Evolutionary conservation across 2,888 invertebrate species (phyloP).

Genomic region (Lasioglossum lativentre): DNA sequence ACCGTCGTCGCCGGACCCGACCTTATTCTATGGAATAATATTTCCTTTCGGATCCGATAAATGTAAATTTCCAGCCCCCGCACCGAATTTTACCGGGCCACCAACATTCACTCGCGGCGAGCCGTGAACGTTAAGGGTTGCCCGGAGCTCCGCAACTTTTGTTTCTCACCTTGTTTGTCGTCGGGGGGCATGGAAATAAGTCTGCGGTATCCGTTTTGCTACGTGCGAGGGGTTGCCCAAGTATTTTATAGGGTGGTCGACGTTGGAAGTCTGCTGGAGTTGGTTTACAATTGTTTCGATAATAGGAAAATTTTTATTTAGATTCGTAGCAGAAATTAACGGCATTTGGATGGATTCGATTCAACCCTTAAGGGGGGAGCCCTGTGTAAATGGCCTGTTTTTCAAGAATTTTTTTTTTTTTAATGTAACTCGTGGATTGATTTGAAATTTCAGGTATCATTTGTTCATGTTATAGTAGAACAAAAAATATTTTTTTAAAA

Average conservation of each 20-base stretch:
- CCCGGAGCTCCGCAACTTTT: neutral
- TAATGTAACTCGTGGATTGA: too few relatives aligned
- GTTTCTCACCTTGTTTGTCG: neutral
- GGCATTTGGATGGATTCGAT: too few relatives aligned
- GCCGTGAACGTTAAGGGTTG: neutral
- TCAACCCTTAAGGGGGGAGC: too few relatives aligned
- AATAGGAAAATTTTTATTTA: neutral
- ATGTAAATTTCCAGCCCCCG: neutral
- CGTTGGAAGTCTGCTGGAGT: neutral
- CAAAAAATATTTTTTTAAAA: too few relatives aligned
- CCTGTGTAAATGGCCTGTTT: too few relatives aligned
- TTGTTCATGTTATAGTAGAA: too few relatives aligned
- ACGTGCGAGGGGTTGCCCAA: neutral
- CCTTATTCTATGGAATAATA: slow-evolving; percentile 28
- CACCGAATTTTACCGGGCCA: neutral
- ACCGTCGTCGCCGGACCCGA: neutral
- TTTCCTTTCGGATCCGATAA: slow-evolving; percentile 12
- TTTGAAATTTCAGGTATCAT: too few relatives aligned
- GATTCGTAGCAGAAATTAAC: too few relatives aligned
- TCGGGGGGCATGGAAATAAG: neutral
- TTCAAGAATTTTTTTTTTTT: too few relatives aligned
- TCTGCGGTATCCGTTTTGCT: neutral
- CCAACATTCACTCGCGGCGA: neutral
- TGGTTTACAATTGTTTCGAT: neutral
- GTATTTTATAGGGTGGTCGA: neutral